These are phyloP conservation scores for Lagothrix lagotricha DNA, from an alignment of 2,797 vertebrate genomes.

Conservation along the genomic window DNA sequence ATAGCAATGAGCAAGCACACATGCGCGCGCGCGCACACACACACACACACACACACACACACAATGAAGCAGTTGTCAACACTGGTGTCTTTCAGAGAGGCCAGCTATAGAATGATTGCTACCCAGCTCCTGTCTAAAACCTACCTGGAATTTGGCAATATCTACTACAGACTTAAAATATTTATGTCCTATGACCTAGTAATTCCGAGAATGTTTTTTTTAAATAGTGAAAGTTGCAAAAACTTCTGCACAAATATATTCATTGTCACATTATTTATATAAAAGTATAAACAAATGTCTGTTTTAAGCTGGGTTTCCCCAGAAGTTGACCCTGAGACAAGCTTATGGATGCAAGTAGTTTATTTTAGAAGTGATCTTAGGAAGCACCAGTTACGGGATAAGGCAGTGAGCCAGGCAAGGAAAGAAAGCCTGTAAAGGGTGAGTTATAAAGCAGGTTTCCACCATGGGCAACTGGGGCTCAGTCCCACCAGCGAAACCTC, in stretches of 20 bases:
- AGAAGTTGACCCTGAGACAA: not conserved
- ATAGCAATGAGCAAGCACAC: not conserved
- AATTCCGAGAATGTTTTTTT: not conserved
- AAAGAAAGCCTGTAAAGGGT: not conserved
- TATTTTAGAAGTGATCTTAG: not conserved
- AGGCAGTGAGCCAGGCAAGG: not conserved
- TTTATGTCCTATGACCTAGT: not conserved
- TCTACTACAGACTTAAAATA: not conserved
- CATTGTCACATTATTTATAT: not conserved
- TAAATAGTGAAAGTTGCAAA: not conserved
- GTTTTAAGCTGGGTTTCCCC: not conserved
- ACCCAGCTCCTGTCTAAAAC: not conserved
- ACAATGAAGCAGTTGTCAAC: not conserved
- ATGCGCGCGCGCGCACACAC: not conserved
- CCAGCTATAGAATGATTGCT: not conserved
- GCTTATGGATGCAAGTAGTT: not conserved
- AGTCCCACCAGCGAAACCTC: not conserved
- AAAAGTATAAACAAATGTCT: not conserved
- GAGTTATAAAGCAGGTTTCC: not conserved
- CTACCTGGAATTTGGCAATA: not conserved
- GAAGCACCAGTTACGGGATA: not conserved
- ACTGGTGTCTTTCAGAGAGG: not conserved
- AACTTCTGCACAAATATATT: not conserved
- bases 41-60: too few relatives aligned
- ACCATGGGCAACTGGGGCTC: not conserved